A percentile compares a stretch with the other conserved stretches of the same genome.
phyloP scores from a whole-genome alignment of 35 echinoderm and acorn worm species.

The Eucidaris tribuloides region DNA sequence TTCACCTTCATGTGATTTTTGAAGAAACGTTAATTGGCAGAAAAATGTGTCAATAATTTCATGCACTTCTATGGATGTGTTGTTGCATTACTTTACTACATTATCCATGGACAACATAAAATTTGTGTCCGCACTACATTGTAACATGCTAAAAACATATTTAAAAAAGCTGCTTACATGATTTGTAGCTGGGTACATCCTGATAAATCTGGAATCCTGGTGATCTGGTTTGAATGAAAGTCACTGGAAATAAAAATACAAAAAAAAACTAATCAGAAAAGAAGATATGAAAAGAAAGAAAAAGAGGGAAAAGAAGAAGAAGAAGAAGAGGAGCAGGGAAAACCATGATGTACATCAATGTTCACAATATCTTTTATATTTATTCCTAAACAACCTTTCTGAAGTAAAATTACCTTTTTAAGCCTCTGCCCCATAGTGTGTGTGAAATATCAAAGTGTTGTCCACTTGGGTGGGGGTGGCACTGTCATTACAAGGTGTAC shows the following conservation, averaged over 20 bases:
- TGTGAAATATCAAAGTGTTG: too few relatives aligned
- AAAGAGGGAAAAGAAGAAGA: background rate
- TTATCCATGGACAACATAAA: background rate
- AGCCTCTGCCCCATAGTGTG: too few relatives aligned
- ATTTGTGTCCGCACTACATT: background rate
- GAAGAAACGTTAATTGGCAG: background rate
- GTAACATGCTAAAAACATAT: background rate
- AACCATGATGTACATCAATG: background rate
- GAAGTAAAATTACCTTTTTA: background rate
- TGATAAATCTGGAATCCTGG: slow-evolving; percentile 32
- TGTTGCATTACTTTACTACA: background rate
- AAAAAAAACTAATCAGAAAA: background rate
- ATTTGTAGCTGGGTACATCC: slow-evolving; percentile 37
- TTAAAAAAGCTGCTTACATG: slow-evolving; percentile 49
- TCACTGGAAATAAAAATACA: slow-evolving; percentile 40
- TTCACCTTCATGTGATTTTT: background rate
- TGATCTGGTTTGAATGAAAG: slow-evolving; percentile 45
- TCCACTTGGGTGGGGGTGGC: too few relatives aligned
- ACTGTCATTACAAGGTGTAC: too few relatives aligned
- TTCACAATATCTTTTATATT: background rate
- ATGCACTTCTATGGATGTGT: background rate
- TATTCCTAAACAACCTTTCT: background rate
- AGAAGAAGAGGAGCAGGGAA: background rate
- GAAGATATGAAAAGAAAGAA: background rate
- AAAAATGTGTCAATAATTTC: background rate